phyloP scores from a whole-genome alignment of 2,113 vertebrate species.

The Phrynosoma blainvillii region DNA sequence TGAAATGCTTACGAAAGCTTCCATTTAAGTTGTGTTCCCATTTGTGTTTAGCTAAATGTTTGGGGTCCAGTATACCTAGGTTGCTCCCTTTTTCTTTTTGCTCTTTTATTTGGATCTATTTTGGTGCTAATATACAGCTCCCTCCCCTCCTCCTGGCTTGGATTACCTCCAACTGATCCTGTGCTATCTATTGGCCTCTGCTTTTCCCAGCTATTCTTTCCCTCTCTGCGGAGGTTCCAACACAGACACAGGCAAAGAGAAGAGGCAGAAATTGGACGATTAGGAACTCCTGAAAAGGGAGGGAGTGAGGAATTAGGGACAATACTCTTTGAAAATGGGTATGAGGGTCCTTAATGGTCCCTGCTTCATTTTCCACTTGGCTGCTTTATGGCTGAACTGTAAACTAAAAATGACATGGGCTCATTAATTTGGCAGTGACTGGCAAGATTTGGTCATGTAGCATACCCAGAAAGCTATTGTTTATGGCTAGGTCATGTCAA shows the following conservation, averaged over 20 bases:
- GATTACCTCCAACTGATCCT: not conserved
- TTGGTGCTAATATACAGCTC: not conserved
- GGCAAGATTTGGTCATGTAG: slow-evolving; percentile 81
- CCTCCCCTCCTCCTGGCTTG: not conserved
- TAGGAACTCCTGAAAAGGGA: slow-evolving; percentile 68
- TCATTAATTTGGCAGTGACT: slow-evolving; percentile 88
- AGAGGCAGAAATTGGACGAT: slow-evolving; percentile 61
- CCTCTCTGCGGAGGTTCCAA: slow-evolving; percentile 52
- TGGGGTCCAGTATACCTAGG: not conserved
- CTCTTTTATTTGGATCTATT: not conserved
- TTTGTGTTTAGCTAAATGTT: not conserved
- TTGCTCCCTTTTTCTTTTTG: not conserved
- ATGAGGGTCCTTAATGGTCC: slow-evolving; percentile 73
- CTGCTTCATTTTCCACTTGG: slow-evolving; percentile 85
- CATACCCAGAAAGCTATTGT: slow-evolving; percentile 84
- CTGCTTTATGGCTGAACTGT: slow-evolving; percentile 81
- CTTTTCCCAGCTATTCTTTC: slow-evolving; percentile 40
- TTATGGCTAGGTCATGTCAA: slow-evolving; percentile 83
- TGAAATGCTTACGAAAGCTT: not conserved
- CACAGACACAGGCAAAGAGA: slow-evolving; percentile 58
- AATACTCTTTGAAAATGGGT: slow-evolving; percentile 71
- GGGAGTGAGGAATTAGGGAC: slow-evolving; percentile 68
- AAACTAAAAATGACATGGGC: slow-evolving; percentile 88
- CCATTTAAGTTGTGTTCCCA: too few relatives aligned
- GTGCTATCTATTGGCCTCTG: slow-evolving; percentile 3